Base-by-base conservation (phyloP, 2,888 invertebrate species). In the Noctuana brunneofusca region DNA sequence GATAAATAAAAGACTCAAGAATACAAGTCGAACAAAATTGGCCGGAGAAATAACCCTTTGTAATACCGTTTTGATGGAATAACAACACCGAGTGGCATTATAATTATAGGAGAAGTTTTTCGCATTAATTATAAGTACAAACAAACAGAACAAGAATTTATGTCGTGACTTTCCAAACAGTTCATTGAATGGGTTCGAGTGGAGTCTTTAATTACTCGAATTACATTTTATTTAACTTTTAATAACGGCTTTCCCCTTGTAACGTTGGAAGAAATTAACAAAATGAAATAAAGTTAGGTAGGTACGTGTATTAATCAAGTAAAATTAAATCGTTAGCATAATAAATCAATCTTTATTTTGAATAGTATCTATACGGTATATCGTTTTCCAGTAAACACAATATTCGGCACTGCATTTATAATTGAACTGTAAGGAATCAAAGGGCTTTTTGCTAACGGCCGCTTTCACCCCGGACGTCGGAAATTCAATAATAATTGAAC, bases 401-500 rank as follows among this genome's bases (percentile, higher is more conserved):
- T 48, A 22, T 22, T 48, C 48, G 12, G 22, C 12, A 43, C 16
- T 48, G 48, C 27, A 49, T 49, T 49, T 49, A 49, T 49, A 49
- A 49, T 49, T 12, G 27, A 49, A 5, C 49, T 14, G 27, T 49
- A 49, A 41, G 35, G 50, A 50, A 18, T 52, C 38, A 50, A 57
- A 55, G 49, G 30, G 68, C 64, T 71, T 71, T 73, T 71, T 68
- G 66, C 66, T 60, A 62, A 54, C 55, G 53, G 67, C 64, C 65
- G 55, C 49, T 68, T 59, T 63, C 70, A 68, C 66, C 75, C 78
- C 71, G 74, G 76, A 75, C 76, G 79, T 80, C 74, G 83, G 81
- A 89, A 89, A 89, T 88, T 87, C 82, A 87, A 89, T 87, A 85
- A 85, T 86, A 87, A 89, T 86, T 84, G 81, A 82, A 84, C 84